phyloP scores from a whole-genome alignment of 2,888 invertebrate species.

The Tenthredo livida region DNA sequence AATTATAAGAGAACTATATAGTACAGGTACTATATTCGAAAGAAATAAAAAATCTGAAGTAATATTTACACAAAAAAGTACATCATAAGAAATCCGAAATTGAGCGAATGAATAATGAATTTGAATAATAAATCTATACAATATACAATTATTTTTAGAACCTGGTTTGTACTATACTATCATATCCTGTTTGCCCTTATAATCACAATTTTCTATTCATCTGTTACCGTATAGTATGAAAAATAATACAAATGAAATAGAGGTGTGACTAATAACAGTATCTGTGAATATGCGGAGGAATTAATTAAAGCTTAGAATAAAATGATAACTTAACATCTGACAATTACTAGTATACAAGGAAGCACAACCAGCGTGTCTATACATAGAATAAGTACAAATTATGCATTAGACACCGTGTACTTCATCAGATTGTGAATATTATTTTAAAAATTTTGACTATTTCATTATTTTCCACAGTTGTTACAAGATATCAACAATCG shows the following conservation, averaged over 20 bases:
- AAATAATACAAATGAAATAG: conserved; percentile 22
- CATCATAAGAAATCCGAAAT: not conserved
- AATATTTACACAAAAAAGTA: not conserved
- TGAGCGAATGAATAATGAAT: conserved; percentile 10
- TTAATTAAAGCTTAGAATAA: conserved; percentile 35
- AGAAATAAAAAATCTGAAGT: not conserved
- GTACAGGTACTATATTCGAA: not conserved
- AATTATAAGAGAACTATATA: not conserved
- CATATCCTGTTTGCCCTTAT: conserved; percentile 23
- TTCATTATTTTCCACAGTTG: not conserved
- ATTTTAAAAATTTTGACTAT: not conserved
- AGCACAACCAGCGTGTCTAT: conserved; percentile 61
- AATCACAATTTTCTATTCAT: conserved; percentile 16
- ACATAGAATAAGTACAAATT: conserved; percentile 58
- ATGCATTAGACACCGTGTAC: conserved; percentile 57
- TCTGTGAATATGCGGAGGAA: conserved; percentile 8
- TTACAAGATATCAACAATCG: conserved; percentile 38
- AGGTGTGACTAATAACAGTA: not conserved
- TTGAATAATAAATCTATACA: conserved; percentile 22
- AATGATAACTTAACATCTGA: conserved; percentile 32
- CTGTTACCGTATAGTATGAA: not conserved
- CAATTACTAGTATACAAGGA: conserved; percentile 57
- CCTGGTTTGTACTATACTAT: conserved; percentile 48
- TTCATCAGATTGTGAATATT: conserved; percentile 25
- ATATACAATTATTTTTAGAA: conserved; percentile 24